Percentiles rank a stretch among this genome's conserved stretches.
These are phyloP conservation scores for Addax nasomaculatus DNA, from an alignment of 2,113 vertebrate species.

Conservation along the genomic window DNA sequence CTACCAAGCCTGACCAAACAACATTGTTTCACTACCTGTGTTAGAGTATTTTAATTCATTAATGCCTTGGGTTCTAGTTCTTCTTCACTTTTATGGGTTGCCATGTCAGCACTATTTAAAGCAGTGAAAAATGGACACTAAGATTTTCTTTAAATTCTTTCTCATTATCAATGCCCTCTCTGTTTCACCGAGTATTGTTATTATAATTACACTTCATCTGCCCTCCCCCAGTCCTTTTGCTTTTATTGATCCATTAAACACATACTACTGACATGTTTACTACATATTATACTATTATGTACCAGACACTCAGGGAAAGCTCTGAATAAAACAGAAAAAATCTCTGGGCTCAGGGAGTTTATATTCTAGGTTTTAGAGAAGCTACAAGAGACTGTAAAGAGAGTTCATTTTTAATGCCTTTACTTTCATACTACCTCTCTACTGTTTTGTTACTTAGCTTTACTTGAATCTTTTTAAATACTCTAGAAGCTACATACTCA, in stretches of 20 bases:
- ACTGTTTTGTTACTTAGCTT: background rate
- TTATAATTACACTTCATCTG: background rate
- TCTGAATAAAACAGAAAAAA: background rate
- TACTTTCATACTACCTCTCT: background rate
- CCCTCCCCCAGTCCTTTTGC: background rate
- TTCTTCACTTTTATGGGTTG: background rate
- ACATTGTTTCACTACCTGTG: background rate
- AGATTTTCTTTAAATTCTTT: background rate
- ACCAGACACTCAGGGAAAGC: background rate
- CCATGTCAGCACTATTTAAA: background rate
- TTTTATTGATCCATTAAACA: background rate
- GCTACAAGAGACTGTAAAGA: background rate
- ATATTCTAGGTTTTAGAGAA: background rate
- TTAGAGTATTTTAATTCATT: background rate
- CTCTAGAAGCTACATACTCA: background rate
- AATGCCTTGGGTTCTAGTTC: background rate
- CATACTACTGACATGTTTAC: background rate
- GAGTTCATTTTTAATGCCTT: background rate
- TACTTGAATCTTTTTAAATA: background rate
- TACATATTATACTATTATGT: background rate
- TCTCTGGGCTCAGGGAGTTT: background rate
- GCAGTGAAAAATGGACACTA: background rate
- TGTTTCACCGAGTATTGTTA: background rate
- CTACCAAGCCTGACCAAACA: background rate
- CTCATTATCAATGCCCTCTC: background rate